These are phyloP conservation scores for Chelidonichthys spinosus DNA, from an alignment of 2,797 vertebrate genomes.

Conservation along the genomic window DNA sequence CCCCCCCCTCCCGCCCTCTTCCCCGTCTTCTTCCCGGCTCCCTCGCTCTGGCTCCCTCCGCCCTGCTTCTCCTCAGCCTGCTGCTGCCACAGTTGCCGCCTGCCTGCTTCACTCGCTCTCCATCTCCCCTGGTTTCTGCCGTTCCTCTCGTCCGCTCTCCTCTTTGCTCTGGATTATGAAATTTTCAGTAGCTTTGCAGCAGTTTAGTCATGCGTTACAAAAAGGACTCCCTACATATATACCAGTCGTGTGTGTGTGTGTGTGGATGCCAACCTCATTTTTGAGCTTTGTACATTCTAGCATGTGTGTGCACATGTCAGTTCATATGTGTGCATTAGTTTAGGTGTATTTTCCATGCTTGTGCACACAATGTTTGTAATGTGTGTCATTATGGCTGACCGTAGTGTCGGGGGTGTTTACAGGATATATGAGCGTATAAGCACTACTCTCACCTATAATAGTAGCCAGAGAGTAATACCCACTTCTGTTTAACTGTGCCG, in stretches of 20 bases:
- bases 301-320: slow-evolving; percentile 20
- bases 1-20: slow-evolving; percentile 36
- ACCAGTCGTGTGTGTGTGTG: slow-evolving; percentile 23
- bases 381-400: slow-evolving; percentile 36
- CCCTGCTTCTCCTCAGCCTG: slow-evolving; percentile 67
- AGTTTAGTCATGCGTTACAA: slow-evolving; percentile 79
- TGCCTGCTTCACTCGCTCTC: slow-evolving; percentile 60
- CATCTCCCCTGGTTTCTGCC: slow-evolving; percentile 56
- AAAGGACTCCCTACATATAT: slow-evolving; percentile 58
- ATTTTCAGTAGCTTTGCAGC: slow-evolving; percentile 87
- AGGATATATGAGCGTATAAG: slow-evolving; percentile 16
- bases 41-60: slow-evolving; percentile 49
- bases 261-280: slow-evolving; percentile 28
- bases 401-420: slow-evolving; percentile 35
- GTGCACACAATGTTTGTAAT: slow-evolving; percentile 16
- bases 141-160: slow-evolving; percentile 46
- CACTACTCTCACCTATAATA: slow-evolving; percentile 41
- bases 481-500: slow-evolving; percentile 23
- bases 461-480: slow-evolving; percentile 29
- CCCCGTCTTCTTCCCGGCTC: slow-evolving; percentile 54
- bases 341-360: slow-evolving; percentile 24
- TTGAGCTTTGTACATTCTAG: slow-evolving; percentile 17
- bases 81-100: slow-evolving; percentile 73
- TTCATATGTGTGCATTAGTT: slow-evolving; percentile 23
- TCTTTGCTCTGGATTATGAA: slow-evolving; percentile 78